These are phyloP conservation scores for Threskiornis aethiopicus DNA, from an alignment of 2,797 vertebrate genomes.

Conservation along the genomic window DNA sequence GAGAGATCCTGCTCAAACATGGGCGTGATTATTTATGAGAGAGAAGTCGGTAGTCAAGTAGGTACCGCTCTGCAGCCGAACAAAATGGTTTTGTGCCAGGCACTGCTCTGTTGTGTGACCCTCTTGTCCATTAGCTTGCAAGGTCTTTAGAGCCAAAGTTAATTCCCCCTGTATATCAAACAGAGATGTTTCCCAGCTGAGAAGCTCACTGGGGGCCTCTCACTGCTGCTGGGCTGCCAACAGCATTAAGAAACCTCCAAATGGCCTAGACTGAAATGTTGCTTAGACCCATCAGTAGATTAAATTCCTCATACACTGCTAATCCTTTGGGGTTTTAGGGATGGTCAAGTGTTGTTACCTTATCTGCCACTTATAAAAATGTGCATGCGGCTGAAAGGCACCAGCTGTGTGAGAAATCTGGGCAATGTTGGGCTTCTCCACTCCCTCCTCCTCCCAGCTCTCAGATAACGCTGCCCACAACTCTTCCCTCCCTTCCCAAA, in stretches of 20 bases:
- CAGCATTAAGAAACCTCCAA: neutral
- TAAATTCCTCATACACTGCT: neutral
- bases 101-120: neutral
- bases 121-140: neutral
- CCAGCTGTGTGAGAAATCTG: neutral
- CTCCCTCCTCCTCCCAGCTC: neutral
- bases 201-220: neutral
- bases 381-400: neutral
- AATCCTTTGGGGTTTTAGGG: neutral
- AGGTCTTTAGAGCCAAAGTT: neutral
- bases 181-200: neutral
- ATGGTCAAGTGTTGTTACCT: neutral
- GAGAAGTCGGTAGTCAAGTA: neutral
- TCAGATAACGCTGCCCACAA: neutral
- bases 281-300: neutral
- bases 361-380: neutral
- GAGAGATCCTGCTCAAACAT: neutral
- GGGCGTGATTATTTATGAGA: neutral
- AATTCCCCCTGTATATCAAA: neutral
- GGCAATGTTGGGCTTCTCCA: neutral
- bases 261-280: neutral
- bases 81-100: neutral
- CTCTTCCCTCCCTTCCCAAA: neutral
- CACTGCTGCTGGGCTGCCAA: neutral
- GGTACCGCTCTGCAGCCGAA: neutral